Conservation (phyloP, 2,797 vertebrate genomes). For the Schizopygopsis pylzovi region DNA sequence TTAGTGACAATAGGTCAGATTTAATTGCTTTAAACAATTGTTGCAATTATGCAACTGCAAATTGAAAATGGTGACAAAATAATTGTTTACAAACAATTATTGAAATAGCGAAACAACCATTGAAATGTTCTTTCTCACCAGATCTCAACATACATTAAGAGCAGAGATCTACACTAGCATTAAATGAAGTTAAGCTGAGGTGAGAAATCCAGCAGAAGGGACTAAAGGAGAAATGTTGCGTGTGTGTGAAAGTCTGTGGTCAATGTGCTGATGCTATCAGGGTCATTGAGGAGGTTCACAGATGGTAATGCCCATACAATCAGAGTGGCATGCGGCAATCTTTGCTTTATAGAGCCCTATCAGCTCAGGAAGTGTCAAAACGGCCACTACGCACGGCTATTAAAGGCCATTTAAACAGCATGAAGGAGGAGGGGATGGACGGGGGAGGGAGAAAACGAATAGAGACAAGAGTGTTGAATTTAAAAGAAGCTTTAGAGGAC, state of each 20-base stretch:
- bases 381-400: slow-evolving; percentile 84
- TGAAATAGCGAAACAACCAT: neutral
- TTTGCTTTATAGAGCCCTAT: slow-evolving; percentile 86
- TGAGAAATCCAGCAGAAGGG: slow-evolving; percentile 50
- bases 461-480: neutral
- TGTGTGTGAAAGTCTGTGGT: slow-evolving; percentile 47
- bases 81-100: neutral
- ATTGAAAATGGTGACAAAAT: neutral
- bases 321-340: slow-evolving; percentile 74
- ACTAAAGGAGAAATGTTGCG: slow-evolving; percentile 52
- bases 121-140: slow-evolving; percentile 20
- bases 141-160: slow-evolving; percentile 35
- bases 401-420: slow-evolving; percentile 81
- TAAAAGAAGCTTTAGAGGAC: neutral
- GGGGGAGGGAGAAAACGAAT: neutral
- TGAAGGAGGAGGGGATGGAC: slow-evolving; percentile 68
- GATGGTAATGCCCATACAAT: slow-evolving; percentile 81
- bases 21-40: slow-evolving; percentile 22
- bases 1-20: neutral
- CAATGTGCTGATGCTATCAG: slow-evolving; percentile 38
- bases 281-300: slow-evolving; percentile 76
- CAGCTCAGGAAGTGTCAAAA: slow-evolving; percentile 91
- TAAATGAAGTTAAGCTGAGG: slow-evolving; percentile 31
- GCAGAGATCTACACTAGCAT: slow-evolving; percentile 8
- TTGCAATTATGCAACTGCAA: neutral